phyloP scores from a whole-genome alignment of 2,888 invertebrate genomes.

The Drosophila buzzatii region DNA sequence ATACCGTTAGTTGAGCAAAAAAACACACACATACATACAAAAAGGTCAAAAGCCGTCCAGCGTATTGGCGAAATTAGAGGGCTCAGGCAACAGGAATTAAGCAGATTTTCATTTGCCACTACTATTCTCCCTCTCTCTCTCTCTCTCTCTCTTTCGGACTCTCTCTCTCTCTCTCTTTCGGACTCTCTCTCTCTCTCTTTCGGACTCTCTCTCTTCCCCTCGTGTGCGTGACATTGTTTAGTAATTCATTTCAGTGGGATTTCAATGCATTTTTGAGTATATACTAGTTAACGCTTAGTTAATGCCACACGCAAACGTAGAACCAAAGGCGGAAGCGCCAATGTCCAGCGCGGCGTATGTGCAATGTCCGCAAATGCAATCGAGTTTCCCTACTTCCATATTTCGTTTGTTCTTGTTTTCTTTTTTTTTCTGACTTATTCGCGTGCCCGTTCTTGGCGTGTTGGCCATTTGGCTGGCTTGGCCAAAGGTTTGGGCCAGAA shows the following conservation, averaged over 20 bases:
- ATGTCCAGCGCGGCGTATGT: constrained; percentile 67
- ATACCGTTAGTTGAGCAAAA: constrained; percentile 15
- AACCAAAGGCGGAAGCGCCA: constrained; percentile 41
- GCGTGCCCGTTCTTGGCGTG: constrained; percentile 18
- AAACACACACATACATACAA: not conserved
- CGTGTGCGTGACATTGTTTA: constrained; percentile 47
- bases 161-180: no score
- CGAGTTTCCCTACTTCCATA: not conserved
- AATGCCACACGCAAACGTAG: constrained; percentile 70
- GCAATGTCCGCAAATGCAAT: constrained; percentile 68
- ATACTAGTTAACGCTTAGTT: constrained; percentile 67
- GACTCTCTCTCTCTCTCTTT: no score
- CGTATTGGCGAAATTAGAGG: constrained; percentile 20
- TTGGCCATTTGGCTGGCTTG: constrained; percentile 37
- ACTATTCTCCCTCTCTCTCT: no score
- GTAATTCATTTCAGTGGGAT: constrained; percentile 55
- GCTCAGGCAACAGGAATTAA: constrained; percentile 21
- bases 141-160: not conserved
- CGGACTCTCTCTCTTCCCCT: no score
- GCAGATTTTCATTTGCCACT: constrained; percentile 3
- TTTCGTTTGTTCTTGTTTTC: not conserved
- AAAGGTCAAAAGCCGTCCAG: constrained; percentile 64
- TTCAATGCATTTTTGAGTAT: constrained; percentile 70
- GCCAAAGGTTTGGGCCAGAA: constrained; percentile 37
- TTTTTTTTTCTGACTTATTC: constrained; percentile 22